Conservation (phyloP, 1,140 invertebrate genomes). For the Chrysomallon squamiferum region DNA sequence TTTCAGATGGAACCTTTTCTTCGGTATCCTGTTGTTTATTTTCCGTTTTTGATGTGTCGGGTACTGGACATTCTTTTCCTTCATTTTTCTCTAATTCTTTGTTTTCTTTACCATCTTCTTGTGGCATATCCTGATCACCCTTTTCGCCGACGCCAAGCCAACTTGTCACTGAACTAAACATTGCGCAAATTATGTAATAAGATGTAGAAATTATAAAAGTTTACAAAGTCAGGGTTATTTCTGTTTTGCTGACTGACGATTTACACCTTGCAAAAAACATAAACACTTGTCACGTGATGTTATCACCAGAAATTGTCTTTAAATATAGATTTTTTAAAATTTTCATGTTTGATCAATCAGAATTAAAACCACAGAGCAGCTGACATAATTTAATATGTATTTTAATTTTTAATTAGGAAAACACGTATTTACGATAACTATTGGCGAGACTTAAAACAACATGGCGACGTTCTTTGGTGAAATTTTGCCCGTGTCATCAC, state of each 20-base stretch:
- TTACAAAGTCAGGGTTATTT: no score
- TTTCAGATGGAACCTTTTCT: no score
- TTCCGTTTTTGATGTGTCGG: slow-evolving; percentile 18
- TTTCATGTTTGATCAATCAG: background rate
- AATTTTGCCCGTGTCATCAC: slow-evolving; percentile 48
- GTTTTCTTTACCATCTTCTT: slow-evolving; percentile 21
- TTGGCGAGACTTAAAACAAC: slow-evolving; percentile 13
- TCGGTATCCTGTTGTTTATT: background rate
- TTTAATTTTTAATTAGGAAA: background rate
- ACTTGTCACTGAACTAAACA: slow-evolving; percentile 56
- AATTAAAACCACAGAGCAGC: background rate
- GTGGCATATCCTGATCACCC: slow-evolving; percentile 21
- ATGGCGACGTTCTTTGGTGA: slow-evolving; percentile 59
- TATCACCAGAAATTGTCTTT: background rate
- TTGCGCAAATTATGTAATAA: slow-evolving; percentile 10
- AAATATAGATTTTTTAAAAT: slow-evolving; percentile 2
- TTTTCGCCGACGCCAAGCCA: slow-evolving; percentile 52
- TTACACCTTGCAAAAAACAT: slow-evolving; percentile 15
- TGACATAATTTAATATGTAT: background rate
- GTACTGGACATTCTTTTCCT: slow-evolving; percentile 21
- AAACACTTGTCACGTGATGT: slow-evolving; percentile 38
- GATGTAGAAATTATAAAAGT: no score
- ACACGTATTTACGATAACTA: no score
- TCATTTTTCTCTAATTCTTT: slow-evolving; percentile 28
- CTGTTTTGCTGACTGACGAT: background rate